Base-by-base conservation (phyloP, 2,888 invertebrate species). In the Drosophila nigricruria region DNA sequence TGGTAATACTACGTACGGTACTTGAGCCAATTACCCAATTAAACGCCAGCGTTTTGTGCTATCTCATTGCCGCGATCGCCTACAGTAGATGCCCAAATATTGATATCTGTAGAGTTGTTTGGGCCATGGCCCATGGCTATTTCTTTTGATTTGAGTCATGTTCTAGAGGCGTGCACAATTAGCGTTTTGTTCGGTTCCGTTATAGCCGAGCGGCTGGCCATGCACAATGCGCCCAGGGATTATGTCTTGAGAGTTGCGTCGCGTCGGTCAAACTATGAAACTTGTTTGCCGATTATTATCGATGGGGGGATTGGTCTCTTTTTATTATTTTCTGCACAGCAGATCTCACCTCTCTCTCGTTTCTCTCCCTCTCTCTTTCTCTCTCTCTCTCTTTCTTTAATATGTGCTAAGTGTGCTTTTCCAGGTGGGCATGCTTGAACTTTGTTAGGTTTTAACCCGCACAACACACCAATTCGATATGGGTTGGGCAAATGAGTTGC, bases 21-120 rank as follows among this genome's bases (percentile, higher is more conserved):
- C 87, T 90, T 88, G 87, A 89, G 87, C 87, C 87, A 88, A 88
- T 88, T 88, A 88, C 87, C 90, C 87, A 88, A 88, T 88, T 88
- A 88, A 88, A 89, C 83, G 89, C 72, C 81, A 86, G 79, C 81
- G 69, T 84, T 85, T 85, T 85, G 64, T 89, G 86, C 90, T 73
- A 88, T 89, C 87, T 88, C 90, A 89, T 82, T 82, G 83, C 67
- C 76, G 56, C 61, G 64, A 81, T 64, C 84, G 77, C 67, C 67
- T 62, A 43, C 65, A 59, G 73, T 58, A 77, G 89, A 89, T 87
- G 77, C 75, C 85, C 72, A 88, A 86, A 86, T 89, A 86, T 89
- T 88, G 90, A 86, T 89, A 88, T 83, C 73, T 70, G 40, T 56
- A 25, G 47, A 30, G 49, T 60, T 77, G 27, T 60, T 34, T 62